Evolutionary conservation across 2,888 invertebrate genomes (phyloP), one percentile per base, ranked within the genome.

Genomic region (Meloe dianella): DNA sequence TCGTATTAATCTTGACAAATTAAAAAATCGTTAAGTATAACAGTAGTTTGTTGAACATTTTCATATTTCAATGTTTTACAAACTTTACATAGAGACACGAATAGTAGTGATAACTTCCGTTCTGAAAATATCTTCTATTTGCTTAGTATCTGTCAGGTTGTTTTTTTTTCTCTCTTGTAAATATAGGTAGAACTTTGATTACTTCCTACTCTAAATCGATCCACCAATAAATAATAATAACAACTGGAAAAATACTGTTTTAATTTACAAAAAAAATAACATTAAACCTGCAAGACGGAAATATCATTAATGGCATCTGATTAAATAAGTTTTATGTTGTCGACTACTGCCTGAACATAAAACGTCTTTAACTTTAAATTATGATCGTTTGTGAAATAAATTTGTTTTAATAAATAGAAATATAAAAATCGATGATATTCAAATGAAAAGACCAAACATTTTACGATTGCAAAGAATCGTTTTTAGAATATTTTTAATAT

Each of bases 41-140:
- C 51, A 22, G 20, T 51, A 22, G 20, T 51, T 51, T 51, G 51
- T 51, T 51, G 51, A 51, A 51, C 51, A 51, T 51, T 51, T 51
- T 22, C 51, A 51, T 51, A 51, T 51, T 51, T 51, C 51, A 51
- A 22, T 51, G 51, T 51, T 51, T 51, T 51, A 79, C 76, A 78
- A 78, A 78, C 77, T 77, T 73, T 75, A 74, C 74, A 51, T 51
- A 51, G 51, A 51, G 20, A 51, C 51, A 22, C 10, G 51, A 51
- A 72, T 77, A 73, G 75, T 73, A n/a, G n/a, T n/a, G n/a, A n/a
- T n/a, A n/a, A n/a, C n/a, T 81, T 81, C 80, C 80, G 81, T 76
- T 78, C 79, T 75, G 65, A 78, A 80, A 80, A 80, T 75, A 76
- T 41, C 64, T 57, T 38, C 60, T 60, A 51, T 51, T 51, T 51